phyloP scores from a whole-genome alignment of 1,140 invertebrate species.

The Laupala kohalensis region DNA sequence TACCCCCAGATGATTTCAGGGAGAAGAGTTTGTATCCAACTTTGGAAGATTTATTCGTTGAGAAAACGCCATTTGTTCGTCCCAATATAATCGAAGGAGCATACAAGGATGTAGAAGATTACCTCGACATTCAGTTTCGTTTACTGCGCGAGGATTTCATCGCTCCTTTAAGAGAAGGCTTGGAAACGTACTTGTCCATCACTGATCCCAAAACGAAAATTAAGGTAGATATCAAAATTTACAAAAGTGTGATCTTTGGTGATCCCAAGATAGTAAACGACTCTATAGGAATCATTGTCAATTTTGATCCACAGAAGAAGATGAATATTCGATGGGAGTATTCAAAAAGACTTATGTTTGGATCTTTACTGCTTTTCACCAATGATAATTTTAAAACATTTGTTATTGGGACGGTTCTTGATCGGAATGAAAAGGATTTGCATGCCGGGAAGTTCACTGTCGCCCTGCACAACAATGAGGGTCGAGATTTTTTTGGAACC shows the following conservation, averaged over 20 bases:
- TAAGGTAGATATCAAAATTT: slow-evolving; percentile 21
- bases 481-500: slow-evolving; percentile 26
- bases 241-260: slow-evolving; percentile 19
- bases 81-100: slow-evolving; percentile 43
- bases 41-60: slow-evolving; percentile 18
- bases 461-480: slow-evolving; percentile 27
- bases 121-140: slow-evolving; percentile 64
- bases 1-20: slow-evolving; percentile 9
- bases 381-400: slow-evolving; percentile 44
- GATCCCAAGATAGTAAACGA: slow-evolving; percentile 21
- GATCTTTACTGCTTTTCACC: slow-evolving; percentile 58
- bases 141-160: slow-evolving; percentile 62
- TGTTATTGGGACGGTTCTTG: slow-evolving; percentile 30
- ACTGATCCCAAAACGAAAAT: slow-evolving; percentile 2
- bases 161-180: slow-evolving; percentile 38
- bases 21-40: slow-evolving; percentile 7
- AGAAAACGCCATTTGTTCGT: slow-evolving; percentile 31
- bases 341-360: slow-evolving; percentile 49
- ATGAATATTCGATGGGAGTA: slow-evolving; percentile 23
- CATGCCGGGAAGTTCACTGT: slow-evolving; percentile 34
- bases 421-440: slow-evolving; percentile 24
- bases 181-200: slow-evolving; percentile 26
- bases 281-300: slow-evolving; percentile 5
- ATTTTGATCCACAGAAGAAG: slow-evolving; percentile 13
- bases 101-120: slow-evolving; percentile 50